Evolutionary conservation across 2,797 vertebrate species (phyloP).

Genomic region (Rousettus madagascariensis): DNA sequence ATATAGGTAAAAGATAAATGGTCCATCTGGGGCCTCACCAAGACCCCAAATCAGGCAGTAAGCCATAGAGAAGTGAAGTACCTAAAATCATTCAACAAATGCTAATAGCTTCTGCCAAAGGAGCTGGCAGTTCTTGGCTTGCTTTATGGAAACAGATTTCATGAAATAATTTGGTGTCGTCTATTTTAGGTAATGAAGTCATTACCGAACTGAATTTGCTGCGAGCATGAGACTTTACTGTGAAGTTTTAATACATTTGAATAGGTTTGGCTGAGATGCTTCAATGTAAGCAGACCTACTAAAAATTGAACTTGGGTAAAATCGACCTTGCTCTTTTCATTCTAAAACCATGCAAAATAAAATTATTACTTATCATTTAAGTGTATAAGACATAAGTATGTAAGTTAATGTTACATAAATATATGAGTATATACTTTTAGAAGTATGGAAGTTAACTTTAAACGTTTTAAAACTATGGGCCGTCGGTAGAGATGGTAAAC

Average conservation of each 20-base stretch:
- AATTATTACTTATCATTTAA: neutral
- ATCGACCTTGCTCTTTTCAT: neutral
- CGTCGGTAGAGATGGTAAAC: neutral
- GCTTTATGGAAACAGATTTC: constrained; percentile 43
- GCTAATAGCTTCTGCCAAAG: neutral
- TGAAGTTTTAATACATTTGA: neutral
- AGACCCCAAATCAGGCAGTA: neutral
- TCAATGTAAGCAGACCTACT: neutral
- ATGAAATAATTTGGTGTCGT: constrained; percentile 35
- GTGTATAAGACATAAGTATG: neutral
- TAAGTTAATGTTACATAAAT: neutral
- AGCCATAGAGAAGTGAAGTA: neutral
- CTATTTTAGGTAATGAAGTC: constrained; percentile 17
- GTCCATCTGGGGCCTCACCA: neutral
- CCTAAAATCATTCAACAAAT: neutral
- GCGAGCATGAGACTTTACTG: neutral
- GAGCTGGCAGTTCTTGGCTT: neutral
- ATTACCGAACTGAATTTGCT: neutral
- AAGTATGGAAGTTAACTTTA: neutral
- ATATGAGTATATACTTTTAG: neutral
- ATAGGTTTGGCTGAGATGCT: neutral
- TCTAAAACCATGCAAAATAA: neutral
- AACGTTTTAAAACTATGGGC: neutral
- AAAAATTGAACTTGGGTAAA: neutral
- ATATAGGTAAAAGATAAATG: neutral